These are phyloP conservation scores for Pantherophis vulpinus DNA, from an alignment of 2,797 vertebrate species.

Conservation along the genomic window DNA sequence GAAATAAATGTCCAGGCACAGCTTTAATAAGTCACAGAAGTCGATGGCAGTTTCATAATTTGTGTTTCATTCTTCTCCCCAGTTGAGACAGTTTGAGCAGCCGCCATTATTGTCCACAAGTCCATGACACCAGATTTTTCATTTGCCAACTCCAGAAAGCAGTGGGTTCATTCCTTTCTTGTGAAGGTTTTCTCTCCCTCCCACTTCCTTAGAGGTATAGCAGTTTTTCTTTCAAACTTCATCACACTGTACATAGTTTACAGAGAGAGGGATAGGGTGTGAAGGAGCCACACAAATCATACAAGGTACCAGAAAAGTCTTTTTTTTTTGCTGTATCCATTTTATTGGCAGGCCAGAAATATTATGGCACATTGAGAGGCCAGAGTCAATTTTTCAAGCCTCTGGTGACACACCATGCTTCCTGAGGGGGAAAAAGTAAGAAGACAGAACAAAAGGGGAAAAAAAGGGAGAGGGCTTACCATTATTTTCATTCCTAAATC, in stretches of 20 bases:
- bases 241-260: neutral
- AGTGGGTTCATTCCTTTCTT: neutral
- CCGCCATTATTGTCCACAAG: neutral
- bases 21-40: neutral
- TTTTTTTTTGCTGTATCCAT: conserved; percentile 49
- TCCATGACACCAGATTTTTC: neutral
- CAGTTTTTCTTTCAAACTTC: conserved; percentile 31
- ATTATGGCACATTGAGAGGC: conserved; percentile 33
- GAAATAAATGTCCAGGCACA: neutral
- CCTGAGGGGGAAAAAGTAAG: neutral
- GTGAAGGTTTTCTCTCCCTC: neutral
- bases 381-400: conserved; percentile 47
- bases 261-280: conserved; percentile 33
- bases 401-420: conserved; percentile 27
- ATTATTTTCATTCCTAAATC: neutral
- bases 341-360: conserved; percentile 46
- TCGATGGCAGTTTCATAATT: neutral
- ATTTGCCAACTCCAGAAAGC: neutral
- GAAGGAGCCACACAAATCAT: conserved; percentile 50
- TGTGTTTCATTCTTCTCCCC: neutral
- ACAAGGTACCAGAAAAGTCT: conserved; percentile 2
- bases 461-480: neutral
- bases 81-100: neutral
- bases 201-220: neutral
- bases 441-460: neutral